Percentiles rank a stretch among this genome's conserved stretches.
These are phyloP conservation scores for Nesogale talazaci DNA, from an alignment of 2,113 vertebrate species.

Conservation along the genomic window DNA sequence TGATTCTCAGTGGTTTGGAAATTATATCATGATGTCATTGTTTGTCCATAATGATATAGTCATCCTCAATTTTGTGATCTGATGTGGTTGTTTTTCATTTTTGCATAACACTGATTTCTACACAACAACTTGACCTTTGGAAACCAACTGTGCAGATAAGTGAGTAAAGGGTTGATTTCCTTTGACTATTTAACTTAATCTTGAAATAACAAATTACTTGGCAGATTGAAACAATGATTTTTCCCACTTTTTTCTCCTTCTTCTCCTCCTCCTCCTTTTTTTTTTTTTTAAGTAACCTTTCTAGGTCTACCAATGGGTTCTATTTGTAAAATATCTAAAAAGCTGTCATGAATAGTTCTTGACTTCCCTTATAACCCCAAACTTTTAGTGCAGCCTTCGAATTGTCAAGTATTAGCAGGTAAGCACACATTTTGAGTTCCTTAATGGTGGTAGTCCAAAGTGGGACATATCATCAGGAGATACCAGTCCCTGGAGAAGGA, in stretches of 20 bases:
- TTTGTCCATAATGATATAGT: neutral
- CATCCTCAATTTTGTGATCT: neutral
- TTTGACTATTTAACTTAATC: neutral
- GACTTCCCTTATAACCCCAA: neutral
- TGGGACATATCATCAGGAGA: too few species aligned
- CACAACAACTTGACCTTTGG: neutral
- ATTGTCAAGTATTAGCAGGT: neutral
- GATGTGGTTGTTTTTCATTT: neutral
- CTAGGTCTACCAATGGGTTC: neutral
- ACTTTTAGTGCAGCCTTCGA: neutral
- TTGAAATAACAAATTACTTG: slow-evolving; percentile 13
- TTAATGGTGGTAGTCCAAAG: neutral
- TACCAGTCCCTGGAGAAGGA: too few species aligned
- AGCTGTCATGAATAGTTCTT: neutral
- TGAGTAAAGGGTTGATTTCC: neutral
- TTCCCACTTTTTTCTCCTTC: neutral
- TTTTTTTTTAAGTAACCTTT: neutral
- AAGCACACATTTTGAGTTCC: neutral
- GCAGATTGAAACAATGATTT: neutral
- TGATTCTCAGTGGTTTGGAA: neutral
- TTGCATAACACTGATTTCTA: neutral
- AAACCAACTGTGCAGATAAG: neutral
- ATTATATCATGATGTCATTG: neutral
- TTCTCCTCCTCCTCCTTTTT: too few species aligned
- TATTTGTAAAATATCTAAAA: neutral